These are phyloP conservation scores for Tetraneura akinire DNA, from an alignment of 1,140 invertebrate genomes.

Conservation along the genomic window DNA sequence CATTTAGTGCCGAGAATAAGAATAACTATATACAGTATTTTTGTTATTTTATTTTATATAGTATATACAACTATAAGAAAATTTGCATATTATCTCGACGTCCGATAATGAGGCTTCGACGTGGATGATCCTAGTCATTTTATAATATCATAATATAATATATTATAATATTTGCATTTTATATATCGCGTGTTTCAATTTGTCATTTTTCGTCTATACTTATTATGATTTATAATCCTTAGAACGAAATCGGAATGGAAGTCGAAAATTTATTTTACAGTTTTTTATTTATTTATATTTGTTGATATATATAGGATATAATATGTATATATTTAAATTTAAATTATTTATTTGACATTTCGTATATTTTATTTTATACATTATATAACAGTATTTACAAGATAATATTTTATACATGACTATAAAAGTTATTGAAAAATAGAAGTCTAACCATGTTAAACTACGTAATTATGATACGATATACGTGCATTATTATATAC, in stretches of 20 bases:
- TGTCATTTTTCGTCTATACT: not conserved
- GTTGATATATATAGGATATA: too few relatives aligned
- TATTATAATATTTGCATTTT: not conserved
- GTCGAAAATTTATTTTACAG: not conserved
- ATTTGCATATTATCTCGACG: too few relatives aligned
- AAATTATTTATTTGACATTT: not conserved
- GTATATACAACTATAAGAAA: too few relatives aligned
- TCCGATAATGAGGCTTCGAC: not conserved
- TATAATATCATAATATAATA: not conserved
- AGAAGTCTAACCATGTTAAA: not conserved
- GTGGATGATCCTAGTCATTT: not conserved
- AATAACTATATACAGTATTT: not conserved
- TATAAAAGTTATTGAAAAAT: not conserved
- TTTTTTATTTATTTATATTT: not conserved
- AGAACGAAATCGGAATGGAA: not conserved
- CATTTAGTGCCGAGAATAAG: not conserved
- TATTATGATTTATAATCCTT: not conserved
- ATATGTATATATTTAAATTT: too few relatives aligned
- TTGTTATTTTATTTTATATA: not conserved
- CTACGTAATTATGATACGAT: too few relatives aligned
- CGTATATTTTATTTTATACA: too few relatives aligned
- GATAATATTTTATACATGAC: not conserved
- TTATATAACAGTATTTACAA: not conserved
- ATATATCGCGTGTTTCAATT: not conserved
- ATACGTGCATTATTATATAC: too few relatives aligned